Percentiles rank a stretch among this genome's conserved stretches.
These are phyloP conservation scores for Rhinolophus sinicus DNA, from an alignment of 2,113 vertebrate species.

Conservation along the genomic window DNA sequence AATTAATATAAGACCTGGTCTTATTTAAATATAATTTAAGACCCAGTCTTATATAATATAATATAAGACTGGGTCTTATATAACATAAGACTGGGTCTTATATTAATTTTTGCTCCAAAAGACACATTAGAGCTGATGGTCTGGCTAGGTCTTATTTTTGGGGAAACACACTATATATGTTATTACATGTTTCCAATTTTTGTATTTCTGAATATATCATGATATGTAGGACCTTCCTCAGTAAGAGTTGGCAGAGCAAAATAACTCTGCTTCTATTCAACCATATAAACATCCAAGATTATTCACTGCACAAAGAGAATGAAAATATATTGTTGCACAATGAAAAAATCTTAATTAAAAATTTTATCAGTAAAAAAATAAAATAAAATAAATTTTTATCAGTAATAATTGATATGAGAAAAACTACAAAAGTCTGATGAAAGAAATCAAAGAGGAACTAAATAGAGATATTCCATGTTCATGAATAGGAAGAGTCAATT, in stretches of 20 bases:
- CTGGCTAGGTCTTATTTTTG: too few species aligned
- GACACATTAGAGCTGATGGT: too few species aligned
- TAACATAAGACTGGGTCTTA: too few species aligned
- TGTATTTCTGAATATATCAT: background rate
- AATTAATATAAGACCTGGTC: too few species aligned
- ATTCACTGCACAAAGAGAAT: background rate
- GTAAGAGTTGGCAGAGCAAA: background rate
- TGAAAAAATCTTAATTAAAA: background rate
- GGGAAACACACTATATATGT: background rate
- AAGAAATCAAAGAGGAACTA: background rate
- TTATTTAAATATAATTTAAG: too few species aligned
- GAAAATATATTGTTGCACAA: background rate
- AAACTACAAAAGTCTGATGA: background rate
- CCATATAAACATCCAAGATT: background rate
- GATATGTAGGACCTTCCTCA: background rate
- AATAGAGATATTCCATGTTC: background rate
- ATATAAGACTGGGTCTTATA: too few species aligned
- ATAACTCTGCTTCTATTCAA: background rate
- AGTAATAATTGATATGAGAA: background rate
- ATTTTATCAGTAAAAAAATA: background rate
- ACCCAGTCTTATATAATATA: too few species aligned
- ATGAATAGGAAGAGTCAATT: background rate
- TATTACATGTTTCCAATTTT: background rate
- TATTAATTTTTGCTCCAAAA: too few species aligned
- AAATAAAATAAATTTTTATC: too few species aligned